Base-by-base conservation (phyloP, 2,888 invertebrate genomes). In the Thalpophila matura region DNA sequence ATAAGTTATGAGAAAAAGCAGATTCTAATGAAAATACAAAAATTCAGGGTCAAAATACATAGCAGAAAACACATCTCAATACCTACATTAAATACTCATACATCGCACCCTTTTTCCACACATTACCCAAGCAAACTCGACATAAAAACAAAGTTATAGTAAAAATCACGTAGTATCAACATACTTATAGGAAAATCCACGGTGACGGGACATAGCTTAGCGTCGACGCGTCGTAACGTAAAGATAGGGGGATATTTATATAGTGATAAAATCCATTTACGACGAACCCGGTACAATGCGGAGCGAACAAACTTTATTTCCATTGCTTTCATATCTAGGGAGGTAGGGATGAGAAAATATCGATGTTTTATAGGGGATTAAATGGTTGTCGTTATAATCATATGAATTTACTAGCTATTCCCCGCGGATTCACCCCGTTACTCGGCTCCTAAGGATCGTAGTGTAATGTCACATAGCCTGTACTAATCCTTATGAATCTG, bases 201-300 rank as follows among this genome's bases (percentile, higher is more conserved):
- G 67, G 71, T 77, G 77, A 75, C 72, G 65, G 64, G 63, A 62
- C 81, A 79, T 77, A 80, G 79, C 78, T 82, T 76, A 78, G 77
- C 82, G 80, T 78, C 81, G 82, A 73, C 79, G 77, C 82, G 80
- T 78, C 81, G 82, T 84, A 82, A 85, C 86, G 88, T 82, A 83
- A 82, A 87, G 86, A 86, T 84, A 84, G 85, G 86, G 85, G 88
- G 86, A 87, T 90, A 91, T 91, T 91, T 92, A 92, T 92, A 90
- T 92, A 92, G 92, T 92, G 92, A 93, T 93, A 92, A 93, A 93
- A 93, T 92, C 91, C 92, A 94, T 93, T 94, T 93, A 92, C 91
- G 89, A 87, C 83, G 86, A 84, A 84, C 81, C 81, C 85, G 85
- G 86, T 87, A 89, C 90, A 93, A 91, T 89, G 91, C 91, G 90